phyloP scores from a whole-genome alignment of 2,113 vertebrate species.

The Montifringilla adamsi region DNA sequence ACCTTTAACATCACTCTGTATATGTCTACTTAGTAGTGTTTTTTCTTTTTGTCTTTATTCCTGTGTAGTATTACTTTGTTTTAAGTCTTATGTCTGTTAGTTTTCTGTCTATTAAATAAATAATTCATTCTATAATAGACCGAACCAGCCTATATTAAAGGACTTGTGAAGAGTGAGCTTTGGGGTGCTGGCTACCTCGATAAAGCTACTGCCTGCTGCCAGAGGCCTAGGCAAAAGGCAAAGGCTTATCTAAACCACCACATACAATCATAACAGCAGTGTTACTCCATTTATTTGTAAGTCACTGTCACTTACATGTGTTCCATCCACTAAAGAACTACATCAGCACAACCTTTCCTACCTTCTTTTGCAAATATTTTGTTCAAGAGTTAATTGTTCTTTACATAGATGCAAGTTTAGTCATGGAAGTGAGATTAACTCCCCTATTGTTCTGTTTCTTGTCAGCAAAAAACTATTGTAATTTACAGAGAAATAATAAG shows the following conservation, averaged over 20 bases:
- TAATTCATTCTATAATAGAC: not conserved
- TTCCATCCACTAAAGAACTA: not conserved
- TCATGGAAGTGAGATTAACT: not conserved
- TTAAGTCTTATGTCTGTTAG: not conserved
- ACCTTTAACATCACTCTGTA: not conserved
- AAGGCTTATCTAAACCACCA: not conserved
- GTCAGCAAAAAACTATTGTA: not conserved
- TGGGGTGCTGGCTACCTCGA: not conserved
- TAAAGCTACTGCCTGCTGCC: not conserved
- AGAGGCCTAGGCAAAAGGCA: not conserved
- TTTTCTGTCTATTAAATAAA: not conserved
- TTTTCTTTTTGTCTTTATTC: not conserved
- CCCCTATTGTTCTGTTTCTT: not conserved
- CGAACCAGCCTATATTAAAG: not conserved
- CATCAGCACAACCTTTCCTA: not conserved
- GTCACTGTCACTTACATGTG: not conserved
- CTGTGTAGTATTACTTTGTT: not conserved
- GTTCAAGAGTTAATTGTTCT: not conserved
- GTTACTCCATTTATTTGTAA: not conserved
- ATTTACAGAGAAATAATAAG: not conserved
- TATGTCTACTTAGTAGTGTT: not conserved
- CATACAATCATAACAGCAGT: not conserved
- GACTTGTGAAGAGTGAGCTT: not conserved
- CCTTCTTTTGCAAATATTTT: slow-evolving; percentile 17
- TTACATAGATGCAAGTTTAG: not conserved